phyloP scores from a whole-genome alignment of 2,888 invertebrate genomes.

The Leptinotarsa haldemani region DNA sequence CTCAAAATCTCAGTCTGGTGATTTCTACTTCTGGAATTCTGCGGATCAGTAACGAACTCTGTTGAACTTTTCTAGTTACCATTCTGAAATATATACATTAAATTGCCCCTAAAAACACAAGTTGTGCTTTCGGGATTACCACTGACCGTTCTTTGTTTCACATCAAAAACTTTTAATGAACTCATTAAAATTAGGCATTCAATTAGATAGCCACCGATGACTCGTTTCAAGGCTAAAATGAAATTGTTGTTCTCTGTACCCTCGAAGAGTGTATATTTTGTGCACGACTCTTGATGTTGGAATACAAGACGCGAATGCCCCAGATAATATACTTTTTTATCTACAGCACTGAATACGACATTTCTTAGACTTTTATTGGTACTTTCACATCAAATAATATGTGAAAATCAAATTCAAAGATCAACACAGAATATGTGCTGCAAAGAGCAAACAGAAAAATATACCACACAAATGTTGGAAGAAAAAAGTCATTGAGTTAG shows the following conservation, averaged over 20 bases:
- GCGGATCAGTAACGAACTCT: neutral
- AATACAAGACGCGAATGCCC: too few relatives aligned
- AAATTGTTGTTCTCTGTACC: constrained; percentile 19
- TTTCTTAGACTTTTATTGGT: too few relatives aligned
- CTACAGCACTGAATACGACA: too few relatives aligned
- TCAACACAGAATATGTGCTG: too few relatives aligned
- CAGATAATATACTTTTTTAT: too few relatives aligned
- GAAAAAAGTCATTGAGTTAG: too few relatives aligned
- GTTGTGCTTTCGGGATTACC: constrained; percentile 22
- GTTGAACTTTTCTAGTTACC: constrained; percentile 8
- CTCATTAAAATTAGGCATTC: constrained; percentile 27
- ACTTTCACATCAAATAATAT: too few relatives aligned
- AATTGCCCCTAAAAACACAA: constrained; percentile 12
- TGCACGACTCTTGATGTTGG: neutral
- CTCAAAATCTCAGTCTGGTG: neutral
- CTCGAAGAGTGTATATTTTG: neutral
- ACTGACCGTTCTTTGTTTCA: constrained; percentile 22
- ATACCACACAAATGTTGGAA: too few relatives aligned
- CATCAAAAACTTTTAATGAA: constrained; percentile 35
- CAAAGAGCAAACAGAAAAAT: too few relatives aligned
- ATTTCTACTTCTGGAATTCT: constrained; percentile 1
- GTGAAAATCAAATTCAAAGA: too few relatives aligned
- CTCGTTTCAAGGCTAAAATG: constrained; percentile 35
- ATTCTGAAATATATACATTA: neutral
- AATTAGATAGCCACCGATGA: constrained; percentile 32